Evolutionary conservation across 2,113 vertebrate genomes (phyloP).

Genomic region (Willisornis vidua): DNA sequence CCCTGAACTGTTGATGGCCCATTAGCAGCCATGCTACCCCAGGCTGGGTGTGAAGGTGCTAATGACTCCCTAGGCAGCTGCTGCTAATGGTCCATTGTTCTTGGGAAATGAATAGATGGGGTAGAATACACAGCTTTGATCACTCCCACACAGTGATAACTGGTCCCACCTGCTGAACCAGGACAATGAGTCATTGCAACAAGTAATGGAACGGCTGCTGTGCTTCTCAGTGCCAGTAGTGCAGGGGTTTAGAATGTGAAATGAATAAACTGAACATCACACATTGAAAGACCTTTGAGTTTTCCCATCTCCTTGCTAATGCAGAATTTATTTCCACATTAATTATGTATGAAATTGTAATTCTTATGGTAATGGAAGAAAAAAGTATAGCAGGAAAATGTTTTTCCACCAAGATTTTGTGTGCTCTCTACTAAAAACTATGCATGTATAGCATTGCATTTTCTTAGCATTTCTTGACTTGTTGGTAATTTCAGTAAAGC

Average conservation of each 20-base stretch:
- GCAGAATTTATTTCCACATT: background rate
- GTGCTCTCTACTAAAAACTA: background rate
- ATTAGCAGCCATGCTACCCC: no score
- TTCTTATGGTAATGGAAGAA: background rate
- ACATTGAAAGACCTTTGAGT: background rate
- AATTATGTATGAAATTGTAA: background rate
- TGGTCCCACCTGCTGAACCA: no score
- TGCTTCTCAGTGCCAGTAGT: background rate
- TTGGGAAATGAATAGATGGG: no score
- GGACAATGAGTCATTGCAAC: background rate
- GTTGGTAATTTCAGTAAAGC: background rate
- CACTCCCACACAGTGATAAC: no score
- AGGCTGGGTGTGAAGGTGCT: no score
- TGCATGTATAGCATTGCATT: background rate
- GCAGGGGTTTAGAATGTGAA: background rate
- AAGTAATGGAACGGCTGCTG: fast-evolving
- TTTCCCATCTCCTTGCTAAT: background rate
- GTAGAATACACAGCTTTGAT: no score
- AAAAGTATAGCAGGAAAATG: background rate
- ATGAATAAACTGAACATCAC: background rate
- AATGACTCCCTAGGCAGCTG: no score
- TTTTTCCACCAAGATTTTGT: background rate
- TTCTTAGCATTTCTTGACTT: background rate
- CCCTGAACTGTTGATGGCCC: no score
- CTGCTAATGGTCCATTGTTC: no score